A percentile compares a stretch with the other conserved stretches of the same genome.
Evolutionary conservation across 1,140 invertebrate genomes (phyloP).

Genomic region (Laupala kohalensis): DNA sequence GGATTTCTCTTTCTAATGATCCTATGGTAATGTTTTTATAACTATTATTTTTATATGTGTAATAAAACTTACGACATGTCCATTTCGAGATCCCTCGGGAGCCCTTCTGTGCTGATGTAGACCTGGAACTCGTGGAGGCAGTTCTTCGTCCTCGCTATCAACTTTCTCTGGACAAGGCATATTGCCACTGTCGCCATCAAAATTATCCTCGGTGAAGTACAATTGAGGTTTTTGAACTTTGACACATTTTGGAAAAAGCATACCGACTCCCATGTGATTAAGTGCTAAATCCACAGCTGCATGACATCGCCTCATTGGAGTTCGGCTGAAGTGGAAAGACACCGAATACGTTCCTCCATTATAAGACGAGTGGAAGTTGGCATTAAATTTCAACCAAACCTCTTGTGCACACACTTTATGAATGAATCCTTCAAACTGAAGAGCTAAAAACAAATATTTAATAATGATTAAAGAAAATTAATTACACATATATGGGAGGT

Average conservation of each 20-base stretch:
- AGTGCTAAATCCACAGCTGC: constrained; percentile 28
- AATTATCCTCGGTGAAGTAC: constrained; percentile 8
- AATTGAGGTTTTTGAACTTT: constrained; percentile 16
- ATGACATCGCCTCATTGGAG: constrained; percentile 31
- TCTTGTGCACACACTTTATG: constrained; percentile 53
- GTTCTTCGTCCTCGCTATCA: background rate
- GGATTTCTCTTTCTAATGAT: too few species aligned
- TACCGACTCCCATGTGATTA: constrained; percentile 23
- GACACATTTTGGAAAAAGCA: constrained; percentile 30
- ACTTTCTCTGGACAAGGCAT: background rate
- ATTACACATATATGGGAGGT: background rate
- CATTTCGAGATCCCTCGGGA: background rate
- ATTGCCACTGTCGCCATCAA: background rate
- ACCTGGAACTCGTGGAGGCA: background rate
- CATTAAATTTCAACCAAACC: constrained; percentile 58
- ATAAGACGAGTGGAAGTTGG: constrained; percentile 53
- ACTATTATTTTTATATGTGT: too few species aligned
- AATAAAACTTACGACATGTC: background rate
- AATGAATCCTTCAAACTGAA: constrained; percentile 58
- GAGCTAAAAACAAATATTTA: constrained; percentile 26
- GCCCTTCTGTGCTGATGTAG: background rate
- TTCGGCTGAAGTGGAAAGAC: constrained; percentile 32
- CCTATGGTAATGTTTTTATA: too few species aligned
- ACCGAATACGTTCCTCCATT: constrained; percentile 48
- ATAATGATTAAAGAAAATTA: background rate